These are phyloP conservation scores for Eidolon helvum DNA, from an alignment of 2,113 vertebrate species.

Conservation along the genomic window DNA sequence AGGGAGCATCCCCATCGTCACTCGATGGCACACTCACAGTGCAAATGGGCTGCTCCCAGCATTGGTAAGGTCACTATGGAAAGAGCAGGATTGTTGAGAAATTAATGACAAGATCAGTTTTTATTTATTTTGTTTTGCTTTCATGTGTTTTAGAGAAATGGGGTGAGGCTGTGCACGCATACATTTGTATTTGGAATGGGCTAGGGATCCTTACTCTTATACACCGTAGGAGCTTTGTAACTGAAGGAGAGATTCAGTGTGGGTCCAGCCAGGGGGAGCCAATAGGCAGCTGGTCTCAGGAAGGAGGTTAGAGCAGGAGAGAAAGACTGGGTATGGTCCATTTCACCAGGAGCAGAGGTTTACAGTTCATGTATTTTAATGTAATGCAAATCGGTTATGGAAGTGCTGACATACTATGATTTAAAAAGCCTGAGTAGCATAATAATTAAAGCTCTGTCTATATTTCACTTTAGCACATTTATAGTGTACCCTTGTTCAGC, in stretches of 20 bases:
- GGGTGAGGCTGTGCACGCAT: neutral
- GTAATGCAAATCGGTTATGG: conserved; percentile 71
- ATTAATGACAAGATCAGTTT: neutral
- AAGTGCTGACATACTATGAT: conserved; percentile 65
- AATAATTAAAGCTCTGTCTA: conserved; percentile 61
- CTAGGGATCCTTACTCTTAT: neutral
- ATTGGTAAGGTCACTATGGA: neutral
- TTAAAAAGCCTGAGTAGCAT: conserved; percentile 43
- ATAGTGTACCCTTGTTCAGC: neutral
- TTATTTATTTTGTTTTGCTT: neutral
- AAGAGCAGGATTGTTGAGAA: neutral
- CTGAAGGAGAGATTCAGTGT: neutral
- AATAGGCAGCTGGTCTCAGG: neutral
- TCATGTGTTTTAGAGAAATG: neutral
- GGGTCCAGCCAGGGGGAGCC: neutral
- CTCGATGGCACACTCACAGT: neutral
- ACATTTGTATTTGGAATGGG: neutral
- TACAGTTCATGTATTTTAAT: conserved; percentile 66
- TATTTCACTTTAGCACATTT: conserved; percentile 67
- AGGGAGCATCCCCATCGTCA: neutral
- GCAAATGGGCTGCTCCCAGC: neutral
- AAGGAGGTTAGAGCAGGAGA: neutral
- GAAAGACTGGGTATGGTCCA: neutral
- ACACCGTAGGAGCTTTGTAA: neutral
- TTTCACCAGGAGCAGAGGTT: conserved; percentile 62